Base-by-base conservation (phyloP, 2,113 vertebrate species). In the Mastomys coucha region DNA sequence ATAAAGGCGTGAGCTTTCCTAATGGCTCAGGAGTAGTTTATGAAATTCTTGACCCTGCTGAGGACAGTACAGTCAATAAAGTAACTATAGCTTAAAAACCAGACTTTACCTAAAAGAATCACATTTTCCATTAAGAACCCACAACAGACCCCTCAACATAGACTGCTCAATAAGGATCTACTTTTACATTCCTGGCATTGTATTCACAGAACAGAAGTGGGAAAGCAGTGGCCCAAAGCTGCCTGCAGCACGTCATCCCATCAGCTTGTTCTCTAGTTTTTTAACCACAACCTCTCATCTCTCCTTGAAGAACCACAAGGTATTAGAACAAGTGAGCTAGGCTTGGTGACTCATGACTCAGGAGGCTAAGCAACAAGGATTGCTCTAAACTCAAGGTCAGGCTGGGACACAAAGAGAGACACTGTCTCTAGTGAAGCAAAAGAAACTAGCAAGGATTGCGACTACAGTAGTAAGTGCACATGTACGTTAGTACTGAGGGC, bases 121-220 rank as follows among this genome's bases (percentile, higher is more conserved):
- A 91, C 22, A 70, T 70, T 97, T 94, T 81, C 78, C 75, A 93
- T 80, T 93, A 96, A 95, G 93, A 93, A 96, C 87, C 51, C 75
- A 58, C 63, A 94, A 63, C 10, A 49, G 69, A 70, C 28, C 36
- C 39, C 22, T 49, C 89, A 58, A 89, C 31, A 76, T 45, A 70
- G 91, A 92, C 13, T 70, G 33, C 82, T 86, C 5, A 17, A 19
- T 82, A 45, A 87, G n/a, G 31, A 81, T 53, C 39, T 77, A 67
- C 75, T 95, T 95, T 92, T 78, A 92, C 94, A 93, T 94, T 96
- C 56, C 51, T 93, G 91, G 94, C 84, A 78, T 77, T n/a, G 0
- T 67, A 87, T 72, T 93, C 53, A 85, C 0, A 39, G 87, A 49
- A 81, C 31, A 96, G 65, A 89, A 94, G 69, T 53, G 33, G 58